Conservation (phyloP, 2,113 vertebrate species). For the Sinocyclocheilus maitianheensis region DNA sequence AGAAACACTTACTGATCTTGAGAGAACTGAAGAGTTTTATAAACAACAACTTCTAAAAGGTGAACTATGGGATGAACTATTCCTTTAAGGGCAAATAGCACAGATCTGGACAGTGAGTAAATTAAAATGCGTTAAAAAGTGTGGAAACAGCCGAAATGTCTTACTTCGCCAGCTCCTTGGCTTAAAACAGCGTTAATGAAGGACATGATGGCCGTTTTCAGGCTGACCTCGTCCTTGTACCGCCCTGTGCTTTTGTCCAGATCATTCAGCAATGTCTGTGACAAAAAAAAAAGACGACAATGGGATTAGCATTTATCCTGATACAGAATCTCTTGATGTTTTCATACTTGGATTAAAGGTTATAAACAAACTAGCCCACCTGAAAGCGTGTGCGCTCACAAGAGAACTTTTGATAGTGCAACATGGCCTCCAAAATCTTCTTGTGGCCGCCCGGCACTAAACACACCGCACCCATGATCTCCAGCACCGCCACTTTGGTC, state of each 20-base stretch:
- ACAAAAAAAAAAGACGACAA: conserved; percentile 3
- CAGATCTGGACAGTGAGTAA: neutral
- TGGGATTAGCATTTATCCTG: neutral
- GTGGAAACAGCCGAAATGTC: conserved; percentile 35
- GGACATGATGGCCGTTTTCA: conserved; percentile 99
- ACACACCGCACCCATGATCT: conserved; percentile 99
- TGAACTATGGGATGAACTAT: neutral
- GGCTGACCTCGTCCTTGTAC: conserved; percentile 95
- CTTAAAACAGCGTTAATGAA: conserved; percentile 98
- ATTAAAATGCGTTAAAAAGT: neutral
- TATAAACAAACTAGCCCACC: conserved; percentile 70
- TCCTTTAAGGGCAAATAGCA: neutral
- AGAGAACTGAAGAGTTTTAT: neutral
- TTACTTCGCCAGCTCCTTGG: conserved; percentile 95
- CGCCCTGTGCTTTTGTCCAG: conserved; percentile 93
- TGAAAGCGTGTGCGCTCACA: conserved; percentile 95
- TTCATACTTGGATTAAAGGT: neutral
- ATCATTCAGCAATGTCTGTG: conserved; percentile 92
- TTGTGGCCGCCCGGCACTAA: conserved; percentile 96
- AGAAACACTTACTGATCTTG: neutral
- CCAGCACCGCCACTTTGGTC: conserved; percentile 97
- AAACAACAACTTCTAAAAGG: neutral
- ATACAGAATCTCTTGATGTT: neutral
- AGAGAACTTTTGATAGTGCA: conserved; percentile 96
- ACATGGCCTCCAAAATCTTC: conserved; percentile 95